Conservation (phyloP, 2,113 vertebrate genomes). For the Alligator mississippiensis region DNA sequence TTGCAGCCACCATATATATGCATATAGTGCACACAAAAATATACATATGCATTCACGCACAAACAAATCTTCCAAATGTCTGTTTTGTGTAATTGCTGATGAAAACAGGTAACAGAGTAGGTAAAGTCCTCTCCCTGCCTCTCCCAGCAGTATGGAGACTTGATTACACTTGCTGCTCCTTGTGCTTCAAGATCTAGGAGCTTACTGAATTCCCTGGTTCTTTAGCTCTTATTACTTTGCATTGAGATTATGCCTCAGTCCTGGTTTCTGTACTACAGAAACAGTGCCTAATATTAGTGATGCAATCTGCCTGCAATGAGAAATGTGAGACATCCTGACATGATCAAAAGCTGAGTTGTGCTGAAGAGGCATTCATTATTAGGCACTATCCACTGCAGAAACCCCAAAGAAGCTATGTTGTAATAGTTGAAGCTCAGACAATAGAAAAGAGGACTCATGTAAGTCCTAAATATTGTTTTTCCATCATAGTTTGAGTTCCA, state of each 20-base stretch:
- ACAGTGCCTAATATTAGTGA: not conserved
- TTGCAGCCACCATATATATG: too few relatives aligned
- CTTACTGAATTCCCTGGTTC: not conserved
- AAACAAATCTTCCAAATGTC: not conserved
- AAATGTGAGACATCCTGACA: not conserved
- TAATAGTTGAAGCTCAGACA: not conserved
- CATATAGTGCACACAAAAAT: not conserved
- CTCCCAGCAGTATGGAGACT: not conserved
- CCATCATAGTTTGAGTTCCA: not conserved
- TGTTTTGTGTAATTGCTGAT: not conserved
- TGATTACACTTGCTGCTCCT: not conserved
- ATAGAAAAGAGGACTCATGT: not conserved
- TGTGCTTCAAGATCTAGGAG: not conserved
- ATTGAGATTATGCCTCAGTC: not conserved
- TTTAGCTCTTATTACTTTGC: not conserved
- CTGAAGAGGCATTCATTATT: not conserved
- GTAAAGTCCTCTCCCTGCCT: not conserved
- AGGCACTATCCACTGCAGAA: not conserved
- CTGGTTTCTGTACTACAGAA: not conserved
- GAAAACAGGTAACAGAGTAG: not conserved
- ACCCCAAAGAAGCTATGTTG: not conserved
- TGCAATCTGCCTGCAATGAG: not conserved
- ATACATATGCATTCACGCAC: not conserved
- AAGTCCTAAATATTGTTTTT: not conserved
- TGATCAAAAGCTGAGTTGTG: not conserved